These are phyloP conservation scores for Strigops habroptila DNA, from an alignment of 2,113 vertebrate species.

Conservation along the genomic window DNA sequence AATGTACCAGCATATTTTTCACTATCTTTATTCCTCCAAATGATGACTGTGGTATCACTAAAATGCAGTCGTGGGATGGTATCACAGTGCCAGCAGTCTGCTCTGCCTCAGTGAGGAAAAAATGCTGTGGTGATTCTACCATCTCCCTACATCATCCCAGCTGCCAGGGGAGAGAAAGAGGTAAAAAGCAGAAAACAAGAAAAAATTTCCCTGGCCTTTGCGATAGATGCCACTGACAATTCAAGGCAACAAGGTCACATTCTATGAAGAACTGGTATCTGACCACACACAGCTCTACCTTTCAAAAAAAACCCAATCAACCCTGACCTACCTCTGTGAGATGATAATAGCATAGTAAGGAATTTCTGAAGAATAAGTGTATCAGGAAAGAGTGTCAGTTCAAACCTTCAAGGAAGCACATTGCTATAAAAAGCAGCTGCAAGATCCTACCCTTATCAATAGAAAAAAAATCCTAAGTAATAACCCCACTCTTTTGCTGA, in stretches of 20 bases:
- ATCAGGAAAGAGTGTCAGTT: not conserved
- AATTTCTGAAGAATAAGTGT: not conserved
- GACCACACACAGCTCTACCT: not conserved
- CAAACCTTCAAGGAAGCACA: not conserved
- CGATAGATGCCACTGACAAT: not conserved
- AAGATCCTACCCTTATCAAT: not conserved
- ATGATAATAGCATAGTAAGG: not conserved
- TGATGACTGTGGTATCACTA: not conserved
- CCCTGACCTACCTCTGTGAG: not conserved
- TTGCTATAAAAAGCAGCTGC: not conserved
- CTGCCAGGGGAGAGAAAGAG: not conserved
- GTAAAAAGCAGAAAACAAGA: not conserved
- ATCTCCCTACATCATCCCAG: not conserved
- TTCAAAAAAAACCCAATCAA: not conserved
- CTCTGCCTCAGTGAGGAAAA: not conserved
- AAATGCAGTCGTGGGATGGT: not conserved
- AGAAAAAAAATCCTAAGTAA: not conserved
- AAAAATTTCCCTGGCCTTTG: not conserved
- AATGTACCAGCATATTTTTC: not conserved
- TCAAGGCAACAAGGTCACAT: not conserved
- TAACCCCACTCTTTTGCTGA: not conserved
- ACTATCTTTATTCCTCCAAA: not conserved
- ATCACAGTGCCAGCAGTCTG: not conserved
- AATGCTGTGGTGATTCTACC: not conserved
- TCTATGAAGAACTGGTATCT: not conserved